Conservation (phyloP, 37 sponge, comb jelly and placozoan species). For the Ephydatia muelleri region DNA sequence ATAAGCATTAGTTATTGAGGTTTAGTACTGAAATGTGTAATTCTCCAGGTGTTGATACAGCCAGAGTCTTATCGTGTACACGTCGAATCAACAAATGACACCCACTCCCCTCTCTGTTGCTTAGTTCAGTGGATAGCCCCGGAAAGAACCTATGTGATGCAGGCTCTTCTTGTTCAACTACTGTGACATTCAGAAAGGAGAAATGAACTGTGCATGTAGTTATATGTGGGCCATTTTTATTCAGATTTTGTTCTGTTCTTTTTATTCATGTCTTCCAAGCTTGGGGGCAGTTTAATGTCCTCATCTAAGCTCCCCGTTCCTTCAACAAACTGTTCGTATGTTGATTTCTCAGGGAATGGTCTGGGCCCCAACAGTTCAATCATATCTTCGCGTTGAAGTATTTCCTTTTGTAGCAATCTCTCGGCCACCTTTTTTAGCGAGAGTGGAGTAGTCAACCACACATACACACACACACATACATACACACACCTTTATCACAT, state of each 20-base stretch:
- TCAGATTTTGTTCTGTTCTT: not conserved
- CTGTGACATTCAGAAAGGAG: not conserved
- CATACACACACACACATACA: not conserved
- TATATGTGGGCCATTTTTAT: not conserved
- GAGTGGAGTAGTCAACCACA: not conserved
- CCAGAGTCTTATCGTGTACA: slow-evolving; percentile 51
- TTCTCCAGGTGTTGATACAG: slow-evolving; percentile 50
- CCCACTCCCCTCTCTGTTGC: not conserved
- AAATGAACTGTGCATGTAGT: not conserved
- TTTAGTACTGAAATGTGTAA: not conserved
- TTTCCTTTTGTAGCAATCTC: slow-evolving; percentile 85
- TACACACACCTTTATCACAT: slow-evolving; percentile 59
- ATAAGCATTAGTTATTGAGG: not conserved
- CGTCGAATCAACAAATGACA: not conserved
- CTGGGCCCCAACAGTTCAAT: slow-evolving; percentile 84
- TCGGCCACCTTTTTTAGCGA: slow-evolving; percentile 73
- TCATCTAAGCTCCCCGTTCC: slow-evolving; percentile 84
- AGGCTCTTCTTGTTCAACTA: slow-evolving; percentile 40
- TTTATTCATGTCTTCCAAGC: slow-evolving; percentile 44
- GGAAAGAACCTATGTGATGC: slow-evolving; percentile 48
- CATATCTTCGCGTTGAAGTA: slow-evolving; percentile 95
- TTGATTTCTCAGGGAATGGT: slow-evolving; percentile 94
- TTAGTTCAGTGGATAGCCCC: slow-evolving; percentile 38
- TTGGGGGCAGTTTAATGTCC: slow-evolving; percentile 65
- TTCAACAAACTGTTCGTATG: slow-evolving; percentile 98